These are phyloP conservation scores for Dromas ardeola DNA, from an alignment of 2,113 vertebrate genomes.

Conservation along the genomic window DNA sequence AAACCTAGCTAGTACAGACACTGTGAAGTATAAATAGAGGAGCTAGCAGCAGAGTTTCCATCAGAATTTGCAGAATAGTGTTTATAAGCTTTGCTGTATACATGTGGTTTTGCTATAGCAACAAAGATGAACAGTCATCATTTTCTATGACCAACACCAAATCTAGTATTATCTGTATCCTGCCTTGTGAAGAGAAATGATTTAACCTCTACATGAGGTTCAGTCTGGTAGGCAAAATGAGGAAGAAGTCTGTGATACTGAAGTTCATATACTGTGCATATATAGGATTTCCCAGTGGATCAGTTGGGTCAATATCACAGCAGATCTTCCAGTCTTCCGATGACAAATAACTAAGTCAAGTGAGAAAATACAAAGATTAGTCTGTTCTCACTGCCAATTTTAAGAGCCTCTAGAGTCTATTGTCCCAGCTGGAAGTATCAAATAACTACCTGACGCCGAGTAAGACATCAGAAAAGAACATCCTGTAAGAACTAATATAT, in stretches of 20 bases:
- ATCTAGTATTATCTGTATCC: background rate
- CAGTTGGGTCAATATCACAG: background rate
- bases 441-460: background rate
- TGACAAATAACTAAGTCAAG: background rate
- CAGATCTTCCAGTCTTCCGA: background rate
- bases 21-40: background rate
- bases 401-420: background rate
- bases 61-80: background rate
- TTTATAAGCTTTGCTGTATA: slow-evolving; percentile 18
- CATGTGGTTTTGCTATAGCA: slow-evolving; percentile 22
- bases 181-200: background rate
- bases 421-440: background rate
- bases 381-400: background rate
- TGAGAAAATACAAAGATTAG: background rate
- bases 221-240: background rate
- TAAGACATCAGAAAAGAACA: background rate
- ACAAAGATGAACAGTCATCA: background rate
- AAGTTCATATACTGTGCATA: background rate
- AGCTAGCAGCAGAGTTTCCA: background rate
- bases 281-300: background rate
- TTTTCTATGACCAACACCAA: background rate
- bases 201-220: background rate
- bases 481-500: background rate
- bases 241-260: background rate
- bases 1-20: background rate